Evolutionary conservation across 2,888 invertebrate genomes (phyloP), one percentile per base, ranked within the genome.

Genomic region (Diaperis boleti): DNA sequence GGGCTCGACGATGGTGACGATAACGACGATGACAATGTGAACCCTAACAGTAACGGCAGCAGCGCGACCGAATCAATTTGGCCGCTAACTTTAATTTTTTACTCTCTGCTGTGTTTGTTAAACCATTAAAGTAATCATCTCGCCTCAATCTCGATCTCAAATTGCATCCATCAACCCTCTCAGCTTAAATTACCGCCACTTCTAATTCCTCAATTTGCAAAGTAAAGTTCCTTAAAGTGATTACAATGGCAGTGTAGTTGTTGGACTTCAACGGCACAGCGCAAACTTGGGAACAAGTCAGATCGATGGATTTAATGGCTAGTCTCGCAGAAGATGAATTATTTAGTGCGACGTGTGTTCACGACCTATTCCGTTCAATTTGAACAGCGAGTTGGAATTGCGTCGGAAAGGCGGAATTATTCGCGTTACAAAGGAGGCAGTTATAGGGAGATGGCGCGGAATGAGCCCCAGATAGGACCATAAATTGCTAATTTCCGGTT

Each of bases 401-500:
- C 39, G 41, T 42, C 20, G 10, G 41, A 42, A 42, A 20, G 41
- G 41, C 1, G 18, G 20, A 42, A 42, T 42, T 42, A 42, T 42
- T 42, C 41, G 10, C 10, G 20, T 42, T 42, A 49, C 49, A 49
- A 49, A 49, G 18, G 49, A 17, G 11, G 14, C 47, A 31, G 31
- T 49, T 31, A 29, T 35, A 22, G 22, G 49, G 17, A 49, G 33
- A 49, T 29, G 49, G 49, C 49, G 35, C 7, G 18, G 35, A 49
- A 33, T 35, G 33, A 11, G 18, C 35, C 35, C 33, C 35, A 33
- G 49, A 49, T 35, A 35, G 45, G 20, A 10, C 49, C 49, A 49
- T 49, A 49, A 49, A 49, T 49, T 49, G 49, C 35, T 49, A 49
- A 49, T 49, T 49, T 49, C 49, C 49, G 13, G n/a, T n/a, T n/a